phyloP scores from a whole-genome alignment of 2,888 invertebrate genomes.

The Cephus sareptanus region DNA sequence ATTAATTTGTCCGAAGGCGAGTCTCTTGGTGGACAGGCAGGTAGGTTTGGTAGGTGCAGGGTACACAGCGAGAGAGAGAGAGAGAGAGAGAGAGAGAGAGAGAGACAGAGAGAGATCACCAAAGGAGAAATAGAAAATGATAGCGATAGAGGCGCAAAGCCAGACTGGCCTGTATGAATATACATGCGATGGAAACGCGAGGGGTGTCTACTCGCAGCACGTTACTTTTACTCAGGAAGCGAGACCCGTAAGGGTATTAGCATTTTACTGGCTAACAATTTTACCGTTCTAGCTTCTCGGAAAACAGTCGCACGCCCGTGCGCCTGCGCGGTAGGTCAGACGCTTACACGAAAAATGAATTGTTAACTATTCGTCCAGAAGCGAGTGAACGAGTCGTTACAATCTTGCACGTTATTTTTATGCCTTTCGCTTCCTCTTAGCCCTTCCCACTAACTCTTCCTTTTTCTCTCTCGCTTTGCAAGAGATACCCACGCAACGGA shows the following conservation, averaged over 20 bases:
- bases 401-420: no score
- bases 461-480: no score
- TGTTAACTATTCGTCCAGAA: neutral
- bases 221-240: conserved; percentile 29
- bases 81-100: conserved; percentile 11
- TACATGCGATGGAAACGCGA: conserved; percentile 35
- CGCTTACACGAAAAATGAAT: neutral
- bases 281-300: conserved; percentile 28
- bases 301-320: conserved; percentile 3
- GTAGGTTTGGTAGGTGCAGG: neutral
- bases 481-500: no score
- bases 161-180: conserved; percentile 39
- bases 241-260: conserved; percentile 33
- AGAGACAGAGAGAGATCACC: conserved; percentile 12
- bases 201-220: conserved; percentile 6
- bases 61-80: neutral
- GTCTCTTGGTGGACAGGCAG: neutral
- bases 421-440: no score
- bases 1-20: conserved; percentile 3
- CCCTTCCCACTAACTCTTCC: no score
- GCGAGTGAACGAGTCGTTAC: no score
- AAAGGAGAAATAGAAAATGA: no score
- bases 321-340: neutral
- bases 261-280: conserved; percentile 33
- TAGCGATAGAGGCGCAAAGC: conserved; percentile 19